Evolutionary conservation across 2,113 vertebrate species (phyloP).

Genomic region (Panurus biarmicus): DNA sequence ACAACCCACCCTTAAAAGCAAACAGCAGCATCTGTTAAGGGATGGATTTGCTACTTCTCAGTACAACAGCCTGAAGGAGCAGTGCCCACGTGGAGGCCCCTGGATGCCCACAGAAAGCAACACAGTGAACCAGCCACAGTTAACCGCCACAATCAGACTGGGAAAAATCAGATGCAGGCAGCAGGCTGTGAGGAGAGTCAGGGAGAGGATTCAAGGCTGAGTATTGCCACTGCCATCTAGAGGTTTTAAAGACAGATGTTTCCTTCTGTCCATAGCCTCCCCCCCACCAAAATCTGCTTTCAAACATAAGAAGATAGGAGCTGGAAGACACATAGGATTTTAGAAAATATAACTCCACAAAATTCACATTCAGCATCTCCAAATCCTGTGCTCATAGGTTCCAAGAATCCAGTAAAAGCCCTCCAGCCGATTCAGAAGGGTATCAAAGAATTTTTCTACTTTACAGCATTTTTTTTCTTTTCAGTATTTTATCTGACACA

Average conservation of each 20-base stretch:
- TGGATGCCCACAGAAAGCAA: neutral
- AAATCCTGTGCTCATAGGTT: neutral
- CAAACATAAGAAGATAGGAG: neutral
- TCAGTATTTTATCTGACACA: neutral
- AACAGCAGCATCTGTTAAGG: neutral
- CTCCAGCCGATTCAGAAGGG: neutral
- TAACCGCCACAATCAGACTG: neutral
- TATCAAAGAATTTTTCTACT: neutral
- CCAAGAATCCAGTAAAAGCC: neutral
- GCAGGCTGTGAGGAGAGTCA: neutral
- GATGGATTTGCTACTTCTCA: neutral
- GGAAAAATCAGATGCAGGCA: neutral
- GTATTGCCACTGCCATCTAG: constrained; percentile 64
- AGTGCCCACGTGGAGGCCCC: neutral
- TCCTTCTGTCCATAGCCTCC: neutral
- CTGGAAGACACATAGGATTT: neutral
- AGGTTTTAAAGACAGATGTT: neutral
- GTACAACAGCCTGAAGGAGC: neutral
- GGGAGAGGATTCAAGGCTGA: neutral
- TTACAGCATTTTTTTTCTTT: neutral
- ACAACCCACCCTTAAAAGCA: neutral
- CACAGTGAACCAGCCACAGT: neutral
- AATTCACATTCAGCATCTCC: neutral
- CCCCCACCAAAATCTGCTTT: neutral
- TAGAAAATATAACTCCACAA: neutral